Evolutionary conservation across 53 echinoderm and acorn worm genomes (phyloP).

Genomic region (Stichopus horrens): DNA sequence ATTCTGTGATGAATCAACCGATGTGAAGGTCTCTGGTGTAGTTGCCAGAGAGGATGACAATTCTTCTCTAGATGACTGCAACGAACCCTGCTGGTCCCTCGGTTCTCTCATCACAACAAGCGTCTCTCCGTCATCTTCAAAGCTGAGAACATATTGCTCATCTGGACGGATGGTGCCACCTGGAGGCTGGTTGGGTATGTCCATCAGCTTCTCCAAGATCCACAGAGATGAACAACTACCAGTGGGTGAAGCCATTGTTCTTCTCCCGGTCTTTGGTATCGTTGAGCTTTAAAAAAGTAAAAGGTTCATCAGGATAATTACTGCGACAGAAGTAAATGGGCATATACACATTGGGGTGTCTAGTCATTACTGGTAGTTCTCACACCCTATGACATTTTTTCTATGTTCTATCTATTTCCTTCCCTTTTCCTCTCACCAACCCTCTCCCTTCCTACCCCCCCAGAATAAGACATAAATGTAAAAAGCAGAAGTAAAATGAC

Average conservation of each 20-base stretch:
- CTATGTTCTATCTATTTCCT: too few relatives aligned
- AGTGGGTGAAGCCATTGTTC: slow-evolving; percentile 38
- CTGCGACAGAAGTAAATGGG: not conserved
- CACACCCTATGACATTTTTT: too few relatives aligned
- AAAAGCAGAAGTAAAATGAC: too few relatives aligned
- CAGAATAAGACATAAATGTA: too few relatives aligned
- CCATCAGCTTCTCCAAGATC: slow-evolving; percentile 51
- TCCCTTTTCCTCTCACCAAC: too few relatives aligned
- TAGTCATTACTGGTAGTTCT: too few relatives aligned
- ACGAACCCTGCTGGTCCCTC: slow-evolving; percentile 29
- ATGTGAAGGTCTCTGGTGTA: slow-evolving; percentile 23
- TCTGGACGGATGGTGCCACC: slow-evolving; percentile 33
- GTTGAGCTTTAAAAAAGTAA: not conserved
- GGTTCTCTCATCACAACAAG: slow-evolving; percentile 37
- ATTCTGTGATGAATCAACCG: slow-evolving; percentile 20
- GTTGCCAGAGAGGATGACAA: slow-evolving; percentile 30
- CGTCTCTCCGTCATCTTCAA: slow-evolving; percentile 45
- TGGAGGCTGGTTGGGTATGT: slow-evolving; percentile 48
- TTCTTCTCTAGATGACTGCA: slow-evolving; percentile 30
- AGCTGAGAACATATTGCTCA: slow-evolving; percentile 25
- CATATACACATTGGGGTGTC: too few relatives aligned
- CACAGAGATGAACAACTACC: slow-evolving; percentile 49
- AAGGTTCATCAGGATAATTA: not conserved
- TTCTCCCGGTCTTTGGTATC: not conserved
- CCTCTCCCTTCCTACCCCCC: too few relatives aligned